phyloP scores from a whole-genome alignment of 2,888 invertebrate genomes.

The Stenchaetothrips biformis region DNA sequence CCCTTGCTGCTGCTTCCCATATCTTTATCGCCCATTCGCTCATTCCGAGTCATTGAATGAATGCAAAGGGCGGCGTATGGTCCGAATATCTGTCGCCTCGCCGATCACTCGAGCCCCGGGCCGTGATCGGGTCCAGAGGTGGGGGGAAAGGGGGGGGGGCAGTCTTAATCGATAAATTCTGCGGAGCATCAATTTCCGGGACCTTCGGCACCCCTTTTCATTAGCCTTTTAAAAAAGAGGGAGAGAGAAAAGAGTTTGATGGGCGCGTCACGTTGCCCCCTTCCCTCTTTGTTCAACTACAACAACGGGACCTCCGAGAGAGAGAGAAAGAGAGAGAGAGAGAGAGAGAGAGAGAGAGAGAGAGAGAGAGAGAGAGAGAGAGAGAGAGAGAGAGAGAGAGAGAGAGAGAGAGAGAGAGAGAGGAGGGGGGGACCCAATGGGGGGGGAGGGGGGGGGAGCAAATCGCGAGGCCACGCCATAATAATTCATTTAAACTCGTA shows the following conservation, averaged over 20 bases:
- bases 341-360: background rate
- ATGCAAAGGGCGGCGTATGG: background rate
- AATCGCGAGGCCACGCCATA: constrained; percentile 9
- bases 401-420: background rate
- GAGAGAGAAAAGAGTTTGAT: background rate
- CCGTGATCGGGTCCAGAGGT: background rate
- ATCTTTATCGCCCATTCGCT: background rate
- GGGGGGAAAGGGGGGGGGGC: background rate
- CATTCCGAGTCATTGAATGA: constrained; percentile 3
- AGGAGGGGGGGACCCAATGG: background rate
- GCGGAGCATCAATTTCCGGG: background rate
- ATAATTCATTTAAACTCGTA: constrained; percentile 25
- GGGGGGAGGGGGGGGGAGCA: background rate
- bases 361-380: constrained; percentile 1
- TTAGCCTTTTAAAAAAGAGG: background rate
- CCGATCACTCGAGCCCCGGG: background rate
- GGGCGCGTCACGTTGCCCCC: too few relatives aligned
- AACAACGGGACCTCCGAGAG: background rate
- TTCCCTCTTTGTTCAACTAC: too few relatives aligned
- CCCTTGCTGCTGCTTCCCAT: background rate
- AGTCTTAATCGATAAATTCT: background rate
- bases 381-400: constrained; percentile 1
- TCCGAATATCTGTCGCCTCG: background rate
- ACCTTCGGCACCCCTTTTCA: background rate
- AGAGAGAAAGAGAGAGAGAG: background rate